Percentiles rank a stretch among this genome's conserved stretches.
These are phyloP conservation scores for Bos indicus DNA, from an alignment of 2,113 vertebrate genomes.

Conservation along the genomic window DNA sequence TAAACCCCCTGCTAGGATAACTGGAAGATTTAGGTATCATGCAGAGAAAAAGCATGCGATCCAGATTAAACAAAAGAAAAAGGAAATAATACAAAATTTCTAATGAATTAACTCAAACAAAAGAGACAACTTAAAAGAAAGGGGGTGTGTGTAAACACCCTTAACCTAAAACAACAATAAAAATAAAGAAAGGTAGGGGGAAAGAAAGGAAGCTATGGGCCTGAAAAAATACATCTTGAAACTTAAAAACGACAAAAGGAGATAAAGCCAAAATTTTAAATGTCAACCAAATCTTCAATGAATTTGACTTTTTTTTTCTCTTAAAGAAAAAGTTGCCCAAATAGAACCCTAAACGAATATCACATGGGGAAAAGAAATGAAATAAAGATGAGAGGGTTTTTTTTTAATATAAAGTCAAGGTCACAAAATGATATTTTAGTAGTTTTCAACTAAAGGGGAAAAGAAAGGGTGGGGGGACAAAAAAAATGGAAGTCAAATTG, in stretches of 20 bases:
- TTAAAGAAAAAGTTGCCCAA: constrained; percentile 76
- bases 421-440: constrained; percentile 79
- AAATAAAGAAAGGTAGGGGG: constrained; percentile 52
- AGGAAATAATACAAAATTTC: constrained; percentile 70
- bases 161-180: constrained; percentile 67
- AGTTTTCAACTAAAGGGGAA: constrained; percentile 81
- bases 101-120: constrained; percentile 81
- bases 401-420: constrained; percentile 70
- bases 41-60: constrained; percentile 84
- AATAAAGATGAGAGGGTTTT: constrained; percentile 62
- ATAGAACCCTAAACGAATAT: constrained; percentile 83
- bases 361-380: constrained; percentile 80
- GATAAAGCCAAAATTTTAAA: constrained; percentile 70
- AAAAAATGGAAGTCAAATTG: constrained; percentile 80
- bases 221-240: constrained; percentile 59
- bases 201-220: constrained; percentile 20
- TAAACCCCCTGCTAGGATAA: constrained; percentile 81
- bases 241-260: constrained; percentile 51
- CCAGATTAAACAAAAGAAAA: constrained; percentile 80
- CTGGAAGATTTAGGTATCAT: constrained; percentile 81
- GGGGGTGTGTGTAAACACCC: constrained; percentile 43
- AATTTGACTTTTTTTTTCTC: constrained; percentile 78
- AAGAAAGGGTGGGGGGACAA: constrained; percentile 76
- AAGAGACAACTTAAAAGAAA: constrained; percentile 77
- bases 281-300: constrained; percentile 79